These are phyloP conservation scores for Garra rufa DNA, from an alignment of 2,113 vertebrate species.

Conservation along the genomic window DNA sequence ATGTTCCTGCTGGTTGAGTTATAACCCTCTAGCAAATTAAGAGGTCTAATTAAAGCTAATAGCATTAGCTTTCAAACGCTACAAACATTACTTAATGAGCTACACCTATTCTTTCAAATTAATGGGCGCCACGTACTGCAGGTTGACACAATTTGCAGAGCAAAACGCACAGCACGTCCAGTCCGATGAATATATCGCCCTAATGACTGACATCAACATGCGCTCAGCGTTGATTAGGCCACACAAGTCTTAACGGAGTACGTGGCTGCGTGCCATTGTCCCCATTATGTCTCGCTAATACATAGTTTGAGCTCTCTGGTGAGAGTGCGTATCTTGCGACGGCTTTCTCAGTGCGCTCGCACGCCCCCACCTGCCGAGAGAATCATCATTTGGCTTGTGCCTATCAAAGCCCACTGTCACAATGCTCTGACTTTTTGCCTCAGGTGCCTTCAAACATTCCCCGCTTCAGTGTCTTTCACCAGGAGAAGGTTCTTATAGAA, in stretches of 20 bases:
- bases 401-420: constrained; percentile 62
- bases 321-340: constrained; percentile 52
- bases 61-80: constrained; percentile 23
- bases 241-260: constrained; percentile 7
- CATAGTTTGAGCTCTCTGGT: constrained; percentile 57
- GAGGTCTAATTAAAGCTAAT: constrained; percentile 28
- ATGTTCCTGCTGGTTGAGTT: constrained; percentile 32
- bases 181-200: neutral
- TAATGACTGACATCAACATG: constrained; percentile 26
- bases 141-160: constrained; percentile 14
- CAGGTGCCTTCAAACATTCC: constrained; percentile 62
- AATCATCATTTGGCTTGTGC: constrained; percentile 63
- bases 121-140: neutral
- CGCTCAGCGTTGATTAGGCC: constrained; percentile 7
- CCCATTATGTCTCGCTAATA: constrained; percentile 71
- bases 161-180: neutral
- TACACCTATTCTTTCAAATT: constrained; percentile 34
- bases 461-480: constrained; percentile 53
- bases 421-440: constrained; percentile 45
- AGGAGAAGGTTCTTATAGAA: neutral
- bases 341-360: constrained; percentile 44
- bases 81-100: constrained; percentile 17
- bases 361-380: constrained; percentile 31
- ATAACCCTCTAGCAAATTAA: constrained; percentile 34
- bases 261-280: constrained; percentile 52